Conservation (phyloP, 2,113 vertebrate species). For the Caranx melampygus region DNA sequence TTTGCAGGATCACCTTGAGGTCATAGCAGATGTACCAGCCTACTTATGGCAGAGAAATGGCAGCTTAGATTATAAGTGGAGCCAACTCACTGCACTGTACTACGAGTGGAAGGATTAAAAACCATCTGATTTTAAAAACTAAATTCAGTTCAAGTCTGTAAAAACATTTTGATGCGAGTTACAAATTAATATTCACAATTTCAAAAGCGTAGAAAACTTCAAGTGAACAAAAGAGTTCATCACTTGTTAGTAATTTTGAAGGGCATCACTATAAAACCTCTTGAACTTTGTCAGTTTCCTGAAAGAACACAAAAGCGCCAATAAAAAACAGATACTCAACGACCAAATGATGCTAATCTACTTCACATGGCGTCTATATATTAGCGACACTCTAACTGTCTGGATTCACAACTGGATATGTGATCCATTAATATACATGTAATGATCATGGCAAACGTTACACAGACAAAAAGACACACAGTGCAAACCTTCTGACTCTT, state of each 20-base stretch:
- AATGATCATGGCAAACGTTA: not conserved
- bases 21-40: not conserved
- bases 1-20: slow-evolving; percentile 20
- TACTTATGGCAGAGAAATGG: slow-evolving; percentile 8
- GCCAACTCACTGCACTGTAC: not conserved
- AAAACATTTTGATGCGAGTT: no score
- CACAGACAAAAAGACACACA: not conserved
- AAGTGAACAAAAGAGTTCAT: not conserved
- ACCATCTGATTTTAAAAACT: not conserved
- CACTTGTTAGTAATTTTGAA: no score
- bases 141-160: not conserved
- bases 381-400: no score
- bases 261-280: no score
- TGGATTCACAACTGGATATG: not conserved
- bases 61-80: slow-evolving; percentile 8
- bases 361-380: no score
- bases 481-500: not conserved
- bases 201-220: not conserved
- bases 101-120: not conserved
- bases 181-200: no score
- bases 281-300: no score
- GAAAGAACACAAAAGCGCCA: no score
- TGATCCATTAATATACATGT: not conserved
- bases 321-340: no score
- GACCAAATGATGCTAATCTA: no score